phyloP scores from a whole-genome alignment of 2,888 invertebrate genomes.

The Eulithis testata region DNA sequence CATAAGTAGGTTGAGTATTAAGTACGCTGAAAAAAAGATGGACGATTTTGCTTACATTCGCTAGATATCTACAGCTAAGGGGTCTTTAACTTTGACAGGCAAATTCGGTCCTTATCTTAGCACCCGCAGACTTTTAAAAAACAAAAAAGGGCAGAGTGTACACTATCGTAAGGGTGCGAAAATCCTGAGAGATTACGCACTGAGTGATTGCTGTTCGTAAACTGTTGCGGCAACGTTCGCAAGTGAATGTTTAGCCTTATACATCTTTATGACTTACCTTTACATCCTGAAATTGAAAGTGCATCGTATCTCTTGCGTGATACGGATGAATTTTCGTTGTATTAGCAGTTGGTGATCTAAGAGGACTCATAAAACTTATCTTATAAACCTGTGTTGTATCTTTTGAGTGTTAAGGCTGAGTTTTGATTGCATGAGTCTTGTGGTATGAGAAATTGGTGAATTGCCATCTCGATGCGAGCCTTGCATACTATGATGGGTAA shows the following conservation, averaged over 20 bases:
- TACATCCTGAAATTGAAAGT: slow-evolving; percentile 40
- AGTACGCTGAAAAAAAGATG: not conserved
- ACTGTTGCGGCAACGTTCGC: slow-evolving; percentile 66
- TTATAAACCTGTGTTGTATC: slow-evolving; percentile 15
- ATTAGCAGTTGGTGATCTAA: not conserved
- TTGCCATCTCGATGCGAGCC: slow-evolving; percentile 64
- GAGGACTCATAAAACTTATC: slow-evolving; percentile 6
- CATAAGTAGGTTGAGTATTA: not conserved
- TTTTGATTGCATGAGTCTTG: slow-evolving; percentile 43
- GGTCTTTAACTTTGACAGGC: slow-evolving; percentile 11
- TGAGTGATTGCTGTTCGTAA: slow-evolving; percentile 82
- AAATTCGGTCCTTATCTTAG: slow-evolving; percentile 62
- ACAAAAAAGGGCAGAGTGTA: slow-evolving; percentile 62
- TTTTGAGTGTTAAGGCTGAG: slow-evolving; percentile 47
- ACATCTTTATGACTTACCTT: slow-evolving; percentile 69
- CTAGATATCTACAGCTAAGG: slow-evolving; percentile 6
- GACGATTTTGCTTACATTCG: not conserved
- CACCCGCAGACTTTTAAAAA: slow-evolving; percentile 71
- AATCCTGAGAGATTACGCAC: slow-evolving; percentile 81
- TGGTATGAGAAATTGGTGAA: slow-evolving; percentile 59
- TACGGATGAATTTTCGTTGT: slow-evolving; percentile 51
- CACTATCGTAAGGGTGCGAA: slow-evolving; percentile 65
- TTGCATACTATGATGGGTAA: slow-evolving; percentile 73
- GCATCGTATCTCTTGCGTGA: slow-evolving; percentile 10
- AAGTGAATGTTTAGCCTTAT: slow-evolving; percentile 73